Conservation (phyloP, 2,113 vertebrate genomes). For the Rhea pennata region DNA sequence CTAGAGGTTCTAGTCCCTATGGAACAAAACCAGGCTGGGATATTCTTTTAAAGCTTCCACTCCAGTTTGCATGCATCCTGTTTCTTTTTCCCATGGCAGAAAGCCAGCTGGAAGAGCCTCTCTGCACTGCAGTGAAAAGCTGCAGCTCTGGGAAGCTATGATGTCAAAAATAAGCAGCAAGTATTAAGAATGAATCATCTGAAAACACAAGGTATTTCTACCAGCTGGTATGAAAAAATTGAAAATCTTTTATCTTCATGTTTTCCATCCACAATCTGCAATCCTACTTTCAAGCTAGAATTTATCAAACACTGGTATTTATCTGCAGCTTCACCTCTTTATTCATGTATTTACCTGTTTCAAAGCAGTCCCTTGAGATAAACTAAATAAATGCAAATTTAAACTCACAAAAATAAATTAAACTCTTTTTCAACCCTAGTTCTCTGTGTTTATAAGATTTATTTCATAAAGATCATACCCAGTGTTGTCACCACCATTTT, state of each 20-base stretch:
- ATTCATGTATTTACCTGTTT: background rate
- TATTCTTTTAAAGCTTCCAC: background rate
- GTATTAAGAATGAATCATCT: background rate
- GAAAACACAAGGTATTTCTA: background rate
- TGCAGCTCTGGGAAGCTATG: conserved; percentile 59
- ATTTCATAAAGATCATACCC: background rate
- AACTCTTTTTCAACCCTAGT: background rate
- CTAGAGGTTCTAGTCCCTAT: background rate
- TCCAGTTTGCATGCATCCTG: background rate
- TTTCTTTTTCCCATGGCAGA: conserved; percentile 33
- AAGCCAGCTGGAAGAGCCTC: conserved; percentile 46
- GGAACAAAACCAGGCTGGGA: background rate
- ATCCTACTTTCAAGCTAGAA: background rate
- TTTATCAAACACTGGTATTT: background rate
- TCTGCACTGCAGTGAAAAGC: conserved; percentile 73
- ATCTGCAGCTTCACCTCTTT: conserved; percentile 5
- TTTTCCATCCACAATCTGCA: background rate
- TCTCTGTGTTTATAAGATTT: background rate
- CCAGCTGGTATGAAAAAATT: background rate
- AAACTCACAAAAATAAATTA: background rate
- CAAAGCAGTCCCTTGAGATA: background rate
- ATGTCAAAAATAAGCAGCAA: conserved; percentile 7
- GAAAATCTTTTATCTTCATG: background rate
- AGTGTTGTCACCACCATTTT: background rate
- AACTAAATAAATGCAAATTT: background rate